Base-by-base conservation (phyloP, 2,888 invertebrate genomes). In the Drosophila picticornis region DNA sequence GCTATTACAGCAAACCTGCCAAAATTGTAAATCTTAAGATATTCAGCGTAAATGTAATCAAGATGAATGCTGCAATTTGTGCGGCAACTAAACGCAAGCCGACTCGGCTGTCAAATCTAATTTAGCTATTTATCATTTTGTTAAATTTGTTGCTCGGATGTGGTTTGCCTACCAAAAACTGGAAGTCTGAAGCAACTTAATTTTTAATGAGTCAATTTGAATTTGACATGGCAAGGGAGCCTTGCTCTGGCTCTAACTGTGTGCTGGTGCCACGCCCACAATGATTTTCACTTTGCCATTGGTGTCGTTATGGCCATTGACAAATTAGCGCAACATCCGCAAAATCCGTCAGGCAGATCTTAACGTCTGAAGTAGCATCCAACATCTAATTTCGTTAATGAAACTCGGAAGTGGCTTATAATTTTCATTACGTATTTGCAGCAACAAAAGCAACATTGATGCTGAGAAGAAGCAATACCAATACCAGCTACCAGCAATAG, bases 161-260 rank as follows among this genome's bases (percentile, higher is more conserved):
- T 71, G 81, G 78, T 31, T 71, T 32, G 58, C 31, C 53, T 51
- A 51, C n/a, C 19, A 29, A 29, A 32, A 52, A 69, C 40, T 51
- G 50, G 11, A 13, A 66, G 65, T 77, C 56, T 51, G 46, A 52
- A 71, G 70, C 78, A 90, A 88, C 90, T 90, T 90, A 88, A 88
- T 90, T 88, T 90, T 88, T 88, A 88, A 88, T 88, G 90, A 88
- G 86, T 88, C 87, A 88, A 88, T 88, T 88, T 88, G 87, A 90
- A 88, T 86, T 86, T 88, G 83, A 90, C 87, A 90, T 75, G 87
- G 80, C 89, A 78, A 76, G 75, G 72, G 64, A 67, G 76, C 57
- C 43, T 36, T 46, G 67, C 25, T 27, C 16, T 29, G 52, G 50
- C 16, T 38, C 10, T 55, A 29, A 29, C 27, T 25, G 13, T 34